These are phyloP conservation scores for Agrotis clavis DNA, from an alignment of 2,888 invertebrate species.

Conservation along the genomic window DNA sequence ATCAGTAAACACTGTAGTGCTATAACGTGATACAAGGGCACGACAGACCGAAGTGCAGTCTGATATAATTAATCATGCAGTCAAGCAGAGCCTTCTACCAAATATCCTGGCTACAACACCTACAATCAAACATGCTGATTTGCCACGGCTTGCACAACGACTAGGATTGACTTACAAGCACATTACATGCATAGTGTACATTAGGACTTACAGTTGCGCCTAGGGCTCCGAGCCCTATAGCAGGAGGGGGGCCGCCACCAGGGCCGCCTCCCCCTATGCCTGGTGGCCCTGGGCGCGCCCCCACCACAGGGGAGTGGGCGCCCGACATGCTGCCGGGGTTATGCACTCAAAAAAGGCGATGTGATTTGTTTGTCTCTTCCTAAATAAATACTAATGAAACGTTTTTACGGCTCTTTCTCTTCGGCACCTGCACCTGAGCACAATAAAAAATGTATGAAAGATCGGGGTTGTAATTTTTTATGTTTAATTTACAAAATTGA, in stretches of 20 bases:
- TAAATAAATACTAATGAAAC: conserved; percentile 34
- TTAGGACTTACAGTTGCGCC: conserved; percentile 43
- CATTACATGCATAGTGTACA: conserved; percentile 13
- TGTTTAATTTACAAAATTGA: too few species aligned
- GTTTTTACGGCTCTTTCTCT: conserved; percentile 50
- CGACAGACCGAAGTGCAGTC: background rate
- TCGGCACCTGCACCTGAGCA: conserved; percentile 69
- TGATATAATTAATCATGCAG: conserved; percentile 17
- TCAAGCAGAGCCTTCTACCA: background rate
- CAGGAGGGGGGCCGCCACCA: conserved; percentile 55
- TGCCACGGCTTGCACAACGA: background rate
- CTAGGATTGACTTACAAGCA: background rate
- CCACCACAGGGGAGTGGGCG: conserved; percentile 70
- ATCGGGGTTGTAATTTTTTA: background rate
- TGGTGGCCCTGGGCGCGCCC: conserved; percentile 56
- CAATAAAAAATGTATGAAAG: conserved; percentile 43
- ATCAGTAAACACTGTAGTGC: background rate
- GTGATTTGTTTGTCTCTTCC: conserved; percentile 15
- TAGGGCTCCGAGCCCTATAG: background rate
- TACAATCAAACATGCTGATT: conserved; percentile 21
- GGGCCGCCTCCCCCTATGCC: conserved; percentile 46
- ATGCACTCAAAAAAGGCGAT: conserved; percentile 2
- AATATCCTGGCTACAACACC: background rate
- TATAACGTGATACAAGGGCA: background rate
- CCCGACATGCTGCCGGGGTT: conserved; percentile 36